These are phyloP conservation scores for Tetragonula carbonaria DNA, from an alignment of 2,888 invertebrate genomes.

Conservation along the genomic window DNA sequence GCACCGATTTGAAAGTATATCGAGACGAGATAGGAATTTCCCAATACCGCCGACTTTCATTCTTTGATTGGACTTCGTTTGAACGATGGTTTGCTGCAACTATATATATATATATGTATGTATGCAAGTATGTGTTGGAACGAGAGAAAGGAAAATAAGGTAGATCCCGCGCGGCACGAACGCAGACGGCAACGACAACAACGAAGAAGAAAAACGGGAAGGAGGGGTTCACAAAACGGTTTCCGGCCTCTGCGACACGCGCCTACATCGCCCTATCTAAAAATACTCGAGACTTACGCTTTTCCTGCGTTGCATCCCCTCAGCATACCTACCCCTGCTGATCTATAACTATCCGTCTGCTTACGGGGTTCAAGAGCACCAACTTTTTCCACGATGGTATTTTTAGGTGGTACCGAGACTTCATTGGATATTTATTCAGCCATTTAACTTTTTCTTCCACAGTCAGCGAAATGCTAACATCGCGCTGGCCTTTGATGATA, in stretches of 20 bases:
- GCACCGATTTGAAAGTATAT: background rate
- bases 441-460: background rate
- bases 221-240: conserved; percentile 55
- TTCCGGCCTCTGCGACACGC: conserved; percentile 65
- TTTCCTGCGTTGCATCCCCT: conserved; percentile 51
- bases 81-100: conserved; percentile 13
- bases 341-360: conserved; percentile 63
- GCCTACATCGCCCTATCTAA: conserved; percentile 60
- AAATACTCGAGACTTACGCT: conserved; percentile 60
- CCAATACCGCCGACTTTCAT: background rate
- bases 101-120: background rate
- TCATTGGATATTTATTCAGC: conserved; percentile 34
- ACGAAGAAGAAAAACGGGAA: conserved; percentile 55
- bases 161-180: conserved; percentile 42
- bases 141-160: conserved; percentile 50
- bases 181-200: conserved; percentile 59
- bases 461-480: conserved; percentile 16
- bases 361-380: conserved; percentile 58
- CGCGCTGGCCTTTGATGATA: background rate
- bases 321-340: conserved; percentile 59
- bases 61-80: conserved; percentile 7
- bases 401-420: conserved; percentile 43
- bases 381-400: conserved; percentile 41
- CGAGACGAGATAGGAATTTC: background rate
- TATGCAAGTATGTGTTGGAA: conserved; percentile 25